Evolutionary conservation across 2,888 invertebrate genomes (phyloP), one percentile per base, ranked within the genome.

Genomic region (Atethmia centrago): DNA sequence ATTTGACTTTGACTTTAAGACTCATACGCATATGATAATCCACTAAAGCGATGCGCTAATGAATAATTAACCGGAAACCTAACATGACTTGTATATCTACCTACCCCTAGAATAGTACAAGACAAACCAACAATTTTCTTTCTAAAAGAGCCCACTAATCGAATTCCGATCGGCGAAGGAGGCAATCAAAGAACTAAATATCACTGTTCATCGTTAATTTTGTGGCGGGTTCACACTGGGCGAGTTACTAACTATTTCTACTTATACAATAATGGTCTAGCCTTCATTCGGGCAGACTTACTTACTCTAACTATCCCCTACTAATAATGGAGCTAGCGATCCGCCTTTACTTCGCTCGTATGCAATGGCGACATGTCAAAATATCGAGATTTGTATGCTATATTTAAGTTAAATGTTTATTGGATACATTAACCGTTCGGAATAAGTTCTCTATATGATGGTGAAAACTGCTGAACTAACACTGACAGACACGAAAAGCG

Each of bases 121-220:
- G 47, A 53, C 53, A 63, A 58, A 45, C 58, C 42, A n/a, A 66
- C 42, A n/a, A 66, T 71, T 40, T 74, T 55, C 55, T 80, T 68
- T 64, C 42, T 71, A 53, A n/a, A 70, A 71, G 67, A 69, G 45
- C 25, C 21, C 59, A 77, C 68, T 86, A 87, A 86, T 86, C 56
- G 85, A 80, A 86, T 86, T 86, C 74, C 74, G 56, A 79, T 77
- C 63, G 64, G 2, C 45, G 61, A 51, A 45, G 70, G 55, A 72
- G 67, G 31, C 77, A 87, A 87, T 87, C 84, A 80, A 69, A 70
- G 67, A 71, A 55, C 67, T 82, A 82, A 86, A 86, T 86, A 87
- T 70, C 88, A 86, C 63, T 28, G 62, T 68, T 72, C 71, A 76
- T 84, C 63, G 64, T 79, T 79, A 74, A 77, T 75, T 40, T 51